Evolutionary conservation across 2,797 vertebrate species (phyloP), one percentile per base, ranked within the genome.

Genomic region (Myotis findleyi): DNA sequence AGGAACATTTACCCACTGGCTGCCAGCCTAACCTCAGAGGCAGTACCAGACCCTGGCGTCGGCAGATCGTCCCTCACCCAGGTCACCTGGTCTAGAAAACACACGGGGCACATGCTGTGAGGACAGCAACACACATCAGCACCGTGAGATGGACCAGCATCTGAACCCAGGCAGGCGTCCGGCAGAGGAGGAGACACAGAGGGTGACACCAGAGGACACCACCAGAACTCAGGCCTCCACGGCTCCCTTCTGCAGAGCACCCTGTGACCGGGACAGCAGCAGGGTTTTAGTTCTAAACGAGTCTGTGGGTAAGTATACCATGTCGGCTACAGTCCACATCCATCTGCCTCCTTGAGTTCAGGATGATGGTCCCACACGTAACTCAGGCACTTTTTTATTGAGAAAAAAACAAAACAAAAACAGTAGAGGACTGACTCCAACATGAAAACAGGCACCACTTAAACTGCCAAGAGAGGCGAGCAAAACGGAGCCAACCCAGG

Each of bases 181-280:
- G 20, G 44, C 16, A 12, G 21, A 59, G 59, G 27, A 14, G 36
- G 12, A 20, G 17, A 13, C 14, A 7, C 5, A n/a, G 18, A 27
- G n/a, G 44, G 51, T 7, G 77, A 10, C 0, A 5, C 17, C 18
- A 18, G 1, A 21, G 4, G 44, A 3, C 18, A 21, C 49, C 5
- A 7, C 18, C 71, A 27, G n/a, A 25, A 55, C 2, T 2, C 49
- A 38, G 71, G 7, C 30, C 27, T 8, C 79, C 36, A 6, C 2
- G 20, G 18, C 3, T 11, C 30, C 25, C n/a, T 21, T 57, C 9
- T 0, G 21, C 87, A 82, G 14, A 27, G 18, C 3, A 14, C 5
- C 47, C 20, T 1, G 18, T 4, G 36, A 69, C 57, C 38, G 6
- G 30, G 64, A 53, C 1, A 12, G 1, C 36, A 6, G 36, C 20